These are phyloP conservation scores for Eleutherodactylus coqui DNA, from an alignment of 2,797 vertebrate genomes.

Conservation along the genomic window DNA sequence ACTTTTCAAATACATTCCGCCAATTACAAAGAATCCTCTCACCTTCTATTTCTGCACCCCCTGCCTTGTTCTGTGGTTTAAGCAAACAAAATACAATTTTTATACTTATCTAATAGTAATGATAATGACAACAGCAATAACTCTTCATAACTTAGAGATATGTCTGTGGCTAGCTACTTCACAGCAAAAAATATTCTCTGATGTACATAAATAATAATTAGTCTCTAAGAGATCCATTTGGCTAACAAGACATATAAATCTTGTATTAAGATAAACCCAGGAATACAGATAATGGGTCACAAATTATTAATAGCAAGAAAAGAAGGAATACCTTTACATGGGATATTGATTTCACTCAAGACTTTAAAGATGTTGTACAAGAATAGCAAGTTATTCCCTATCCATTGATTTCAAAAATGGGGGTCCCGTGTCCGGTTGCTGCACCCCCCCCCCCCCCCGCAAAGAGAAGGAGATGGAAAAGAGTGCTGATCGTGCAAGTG, in stretches of 20 bases:
- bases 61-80: not conserved
- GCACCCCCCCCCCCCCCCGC: too few relatives aligned
- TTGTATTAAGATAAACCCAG: conserved; percentile 4
- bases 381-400: too few relatives aligned
- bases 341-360: not conserved
- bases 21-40: not conserved
- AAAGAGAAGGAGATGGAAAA: too few relatives aligned
- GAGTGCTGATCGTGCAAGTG: too few relatives aligned
- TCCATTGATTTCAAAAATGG: too few relatives aligned
- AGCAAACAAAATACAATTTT: not conserved
- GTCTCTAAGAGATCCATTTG: conserved; percentile 20
- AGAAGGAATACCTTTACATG: not conserved
- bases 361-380: too few relatives aligned
- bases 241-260: conserved; percentile 14
- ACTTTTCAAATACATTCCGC: not conserved
- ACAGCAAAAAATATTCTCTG: not conserved
- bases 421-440: too few relatives aligned
- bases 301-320: conserved; percentile 18
- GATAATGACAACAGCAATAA: not conserved
- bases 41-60: not conserved
- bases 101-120: not conserved
- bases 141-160: not conserved
- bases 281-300: conserved; percentile 7
- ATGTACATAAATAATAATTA: conserved; percentile 16
- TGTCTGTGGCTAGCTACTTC: not conserved